Evolutionary conservation across 2,113 vertebrate species (phyloP).

Genomic region (Oplegnathus fasciatus): DNA sequence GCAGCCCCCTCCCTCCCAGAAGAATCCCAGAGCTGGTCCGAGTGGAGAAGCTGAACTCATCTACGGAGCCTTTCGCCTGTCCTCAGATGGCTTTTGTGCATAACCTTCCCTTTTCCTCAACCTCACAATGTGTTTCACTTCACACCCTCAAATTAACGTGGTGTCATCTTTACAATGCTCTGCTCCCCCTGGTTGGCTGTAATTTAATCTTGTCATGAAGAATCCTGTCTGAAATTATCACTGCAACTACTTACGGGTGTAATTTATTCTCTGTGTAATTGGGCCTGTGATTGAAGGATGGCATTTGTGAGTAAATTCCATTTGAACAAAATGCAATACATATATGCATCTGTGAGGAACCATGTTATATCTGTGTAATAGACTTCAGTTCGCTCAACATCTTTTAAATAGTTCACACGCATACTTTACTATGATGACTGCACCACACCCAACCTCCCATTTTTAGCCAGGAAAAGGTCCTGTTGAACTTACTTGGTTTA

Average conservation of each 20-base stretch:
- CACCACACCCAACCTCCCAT: slow-evolving; percentile 1
- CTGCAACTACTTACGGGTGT: not conserved
- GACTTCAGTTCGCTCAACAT: slow-evolving; percentile 5
- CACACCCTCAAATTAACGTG: slow-evolving; percentile 3
- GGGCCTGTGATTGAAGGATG: no score
- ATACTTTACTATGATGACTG: not conserved
- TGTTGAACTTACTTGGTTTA: not conserved
- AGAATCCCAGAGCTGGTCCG: slow-evolving; percentile 39
- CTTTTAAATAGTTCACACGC: not conserved
- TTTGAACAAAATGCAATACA: slow-evolving; percentile 45
- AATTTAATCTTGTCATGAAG: not conserved
- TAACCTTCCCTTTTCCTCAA: not conserved
- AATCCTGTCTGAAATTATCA: not conserved
- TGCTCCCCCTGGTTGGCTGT: not conserved
- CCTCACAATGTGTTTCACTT: slow-evolving; percentile 28
- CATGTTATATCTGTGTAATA: not conserved
- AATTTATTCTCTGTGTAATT: not conserved
- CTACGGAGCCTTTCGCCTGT: slow-evolving; percentile 45
- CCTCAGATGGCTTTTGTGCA: slow-evolving; percentile 36
- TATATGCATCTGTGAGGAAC: slow-evolving; percentile 27
- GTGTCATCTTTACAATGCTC: not conserved
- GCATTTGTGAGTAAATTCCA: slow-evolving; percentile 3
- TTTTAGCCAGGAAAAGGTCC: not conserved
- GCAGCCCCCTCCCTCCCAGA: slow-evolving; percentile 17
- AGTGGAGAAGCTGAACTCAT: slow-evolving; percentile 39